A percentile compares a stretch with the other conserved stretches of the same genome.
Conservation (phyloP, 92 coral and sea anemone species). For the Porites divaricata region DNA sequence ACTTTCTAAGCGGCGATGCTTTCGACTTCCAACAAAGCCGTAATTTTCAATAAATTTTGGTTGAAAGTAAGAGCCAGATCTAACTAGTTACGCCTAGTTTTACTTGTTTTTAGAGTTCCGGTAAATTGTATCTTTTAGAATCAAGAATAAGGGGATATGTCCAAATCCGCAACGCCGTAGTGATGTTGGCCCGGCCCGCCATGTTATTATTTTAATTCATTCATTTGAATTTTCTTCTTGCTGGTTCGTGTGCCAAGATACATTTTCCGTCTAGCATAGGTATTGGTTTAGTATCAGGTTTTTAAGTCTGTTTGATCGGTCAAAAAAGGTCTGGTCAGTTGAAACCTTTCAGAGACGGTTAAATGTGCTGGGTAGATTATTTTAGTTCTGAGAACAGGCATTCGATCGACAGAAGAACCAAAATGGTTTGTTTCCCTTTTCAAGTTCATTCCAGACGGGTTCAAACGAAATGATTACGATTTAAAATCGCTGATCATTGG, state of each 20-base stretch:
- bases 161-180: neutral
- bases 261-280: conserved; percentile 40
- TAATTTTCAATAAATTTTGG: conserved; percentile 13
- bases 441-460: neutral
- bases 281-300: conserved; percentile 17
- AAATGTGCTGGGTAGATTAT: neutral
- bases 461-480: neutral
- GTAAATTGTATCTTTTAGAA: neutral
- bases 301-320: conserved; percentile 15
- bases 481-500: neutral
- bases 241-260: conserved; percentile 26
- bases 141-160: neutral
- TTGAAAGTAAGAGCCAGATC: conserved; percentile 10
- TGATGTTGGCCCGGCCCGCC: conserved; percentile 52
- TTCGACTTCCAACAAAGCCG: conserved; percentile 9
- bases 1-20: conserved; percentile 4
- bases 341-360: too few relatives aligned
- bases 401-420: neutral
- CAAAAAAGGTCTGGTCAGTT: neutral
- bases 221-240: conserved; percentile 42
- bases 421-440: neutral
- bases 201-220: conserved; percentile 52
- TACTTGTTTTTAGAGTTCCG: conserved; percentile 22
- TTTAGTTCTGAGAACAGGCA: neutral
- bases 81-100: conserved; percentile 5